Conservation (phyloP, 2,113 vertebrate genomes). For the Perognathus longimembris region DNA sequence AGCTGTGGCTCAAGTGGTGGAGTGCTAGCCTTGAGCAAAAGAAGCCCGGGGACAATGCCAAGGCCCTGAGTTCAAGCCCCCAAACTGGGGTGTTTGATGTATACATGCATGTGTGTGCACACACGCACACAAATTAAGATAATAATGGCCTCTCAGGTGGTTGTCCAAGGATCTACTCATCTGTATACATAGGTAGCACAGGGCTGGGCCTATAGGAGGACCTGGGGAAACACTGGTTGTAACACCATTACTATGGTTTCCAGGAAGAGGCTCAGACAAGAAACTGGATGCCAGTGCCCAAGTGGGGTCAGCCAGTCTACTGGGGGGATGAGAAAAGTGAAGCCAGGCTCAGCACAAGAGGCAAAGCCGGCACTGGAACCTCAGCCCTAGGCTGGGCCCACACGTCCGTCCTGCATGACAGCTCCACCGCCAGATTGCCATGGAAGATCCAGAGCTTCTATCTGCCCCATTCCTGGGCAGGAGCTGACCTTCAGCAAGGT, state of each 20-base stretch:
- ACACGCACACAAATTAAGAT: too few species aligned
- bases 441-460: neutral
- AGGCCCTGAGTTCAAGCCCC: too few species aligned
- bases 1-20: too few species aligned
- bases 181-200: neutral
- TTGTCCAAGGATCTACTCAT: neutral
- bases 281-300: neutral
- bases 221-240: neutral
- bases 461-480: neutral
- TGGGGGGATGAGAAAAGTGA: neutral
- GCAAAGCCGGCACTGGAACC: neutral
- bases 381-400: neutral
- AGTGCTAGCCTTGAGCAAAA: too few species aligned
- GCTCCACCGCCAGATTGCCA: neutral
- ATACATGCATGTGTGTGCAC: too few species aligned
- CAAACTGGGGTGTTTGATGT: too few species aligned
- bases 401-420: neutral
- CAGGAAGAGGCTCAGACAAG: slow-evolving; percentile 6
- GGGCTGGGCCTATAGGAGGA: neutral
- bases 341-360: neutral
- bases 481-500: slow-evolving; percentile 51
- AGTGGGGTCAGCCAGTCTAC: neutral
- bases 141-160: neutral
- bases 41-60: too few species aligned
- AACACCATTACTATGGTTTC: neutral